Base-by-base conservation (phyloP, 2,888 invertebrate genomes). In the Acleris cristana region DNA sequence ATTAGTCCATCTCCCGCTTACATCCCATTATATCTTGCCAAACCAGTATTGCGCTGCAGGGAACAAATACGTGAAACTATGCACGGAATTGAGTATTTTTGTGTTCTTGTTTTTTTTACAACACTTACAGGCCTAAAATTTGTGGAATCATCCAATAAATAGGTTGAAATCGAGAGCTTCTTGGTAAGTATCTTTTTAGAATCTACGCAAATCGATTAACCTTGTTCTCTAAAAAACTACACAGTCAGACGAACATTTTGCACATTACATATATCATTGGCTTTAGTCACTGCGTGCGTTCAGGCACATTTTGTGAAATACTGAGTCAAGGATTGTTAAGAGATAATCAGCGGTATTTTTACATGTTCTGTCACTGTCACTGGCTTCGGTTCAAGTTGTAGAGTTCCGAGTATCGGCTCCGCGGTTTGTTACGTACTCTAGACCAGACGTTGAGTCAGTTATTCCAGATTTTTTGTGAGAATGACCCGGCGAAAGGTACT, bases 401-500 rank as follows among this genome's bases (percentile, higher is more conserved):
- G 45, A 45, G 60, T 65, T 63, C 68, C 51, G 19, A 53, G 59
- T 72, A 72, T 52, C 18, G 68, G 65, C 74, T 76, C 77, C 73
- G 74, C 69, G 73, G 45, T 45, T 49, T 49, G 12, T 58, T 73
- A 74, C 71, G 73, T 68, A 70, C 71, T 48, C 62, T 70, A 63
- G 62, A 69, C 72, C 72, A 74, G 63, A 62, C 61, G 69, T 80
- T 77, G 76, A 77, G 78, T 83, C 79, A 76, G 72, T 71, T 76
- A 81, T 79, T 84, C 80, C 82, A 80, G 77, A 72, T 84, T 82
- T 83, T 82, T 77, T 80, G 79, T 71, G 83, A 82, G 84, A 81
- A 84, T 82, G 86, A 86, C 82, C 85, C 82, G 86, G 83, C 83
- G 83, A 85, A 86, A 87, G 84, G 78, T 69, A 71, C 77, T 87